phyloP scores from a whole-genome alignment of 2,888 invertebrate genomes.

The Euzetes globulus region DNA sequence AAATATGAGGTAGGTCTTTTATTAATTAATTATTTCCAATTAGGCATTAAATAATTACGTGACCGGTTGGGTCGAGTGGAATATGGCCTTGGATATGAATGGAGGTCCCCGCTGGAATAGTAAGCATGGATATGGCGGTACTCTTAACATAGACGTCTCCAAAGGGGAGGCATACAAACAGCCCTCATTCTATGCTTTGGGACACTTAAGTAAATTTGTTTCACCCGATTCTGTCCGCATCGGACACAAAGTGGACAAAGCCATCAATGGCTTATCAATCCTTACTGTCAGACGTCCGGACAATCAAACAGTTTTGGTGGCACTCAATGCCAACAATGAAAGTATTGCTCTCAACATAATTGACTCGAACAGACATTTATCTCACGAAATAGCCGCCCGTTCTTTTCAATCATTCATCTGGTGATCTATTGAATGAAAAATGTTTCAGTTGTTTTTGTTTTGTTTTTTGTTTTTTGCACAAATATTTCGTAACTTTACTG shows the following conservation, averaged over 20 bases:
- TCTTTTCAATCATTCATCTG: constrained; percentile 39
- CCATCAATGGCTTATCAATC: neutral
- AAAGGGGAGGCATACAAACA: constrained; percentile 75
- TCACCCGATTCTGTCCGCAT: constrained; percentile 41
- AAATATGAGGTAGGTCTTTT: neutral
- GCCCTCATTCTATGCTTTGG: constrained; percentile 76
- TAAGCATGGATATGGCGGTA: constrained; percentile 49
- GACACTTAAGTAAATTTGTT: constrained; percentile 55
- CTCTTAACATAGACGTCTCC: constrained; percentile 60
- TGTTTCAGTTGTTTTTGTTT: too few species aligned
- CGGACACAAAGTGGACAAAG: neutral
- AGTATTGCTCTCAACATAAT: neutral
- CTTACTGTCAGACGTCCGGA: neutral
- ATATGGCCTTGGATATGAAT: constrained; percentile 61
- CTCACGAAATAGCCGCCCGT: constrained; percentile 28
- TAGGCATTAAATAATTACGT: constrained; percentile 50
- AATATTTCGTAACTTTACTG: too few species aligned
- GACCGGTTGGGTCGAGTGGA: constrained; percentile 88
- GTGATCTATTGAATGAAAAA: too few species aligned
- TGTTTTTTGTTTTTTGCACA: too few species aligned
- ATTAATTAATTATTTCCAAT: neutral
- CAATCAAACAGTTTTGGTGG: constrained; percentile 5
- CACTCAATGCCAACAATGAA: constrained; percentile 6
- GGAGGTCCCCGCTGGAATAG: constrained; percentile 76
- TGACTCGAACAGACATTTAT: neutral